A percentile compares a stretch with the other conserved stretches of the same genome.
These are phyloP conservation scores for Scylla paramamosain DNA, from an alignment of 1,140 invertebrate genomes.

Conservation along the genomic window DNA sequence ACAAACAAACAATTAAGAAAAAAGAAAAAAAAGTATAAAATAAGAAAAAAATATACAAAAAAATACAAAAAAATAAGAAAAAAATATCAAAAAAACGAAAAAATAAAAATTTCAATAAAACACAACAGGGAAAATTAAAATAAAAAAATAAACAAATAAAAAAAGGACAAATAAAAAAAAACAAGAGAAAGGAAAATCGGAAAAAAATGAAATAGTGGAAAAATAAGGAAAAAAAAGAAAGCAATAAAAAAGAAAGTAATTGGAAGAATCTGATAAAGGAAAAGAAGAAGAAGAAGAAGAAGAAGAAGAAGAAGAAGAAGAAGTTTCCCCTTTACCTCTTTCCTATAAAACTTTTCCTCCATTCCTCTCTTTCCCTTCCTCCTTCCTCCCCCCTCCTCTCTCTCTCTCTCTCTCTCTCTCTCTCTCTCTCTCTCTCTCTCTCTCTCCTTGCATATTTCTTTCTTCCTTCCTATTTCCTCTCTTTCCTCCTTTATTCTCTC, in stretches of 20 bases:
- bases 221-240: neutral
- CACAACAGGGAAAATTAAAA: too few relatives aligned
- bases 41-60: too few relatives aligned
- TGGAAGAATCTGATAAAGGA: neutral
- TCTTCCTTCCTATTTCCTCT: neutral
- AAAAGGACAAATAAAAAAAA: neutral
- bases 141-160: neutral
- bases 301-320: neutral
- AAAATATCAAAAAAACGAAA: neutral
- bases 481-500: neutral
- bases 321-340: neutral
- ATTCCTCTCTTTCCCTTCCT: neutral
- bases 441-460: neutral
- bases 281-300: neutral
- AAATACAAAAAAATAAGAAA: too few relatives aligned
- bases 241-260: neutral
- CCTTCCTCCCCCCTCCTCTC: too few relatives aligned
- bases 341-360: neutral
- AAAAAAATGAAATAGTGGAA: neutral
- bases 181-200: neutral
- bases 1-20: neutral
- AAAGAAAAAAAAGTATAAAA: neutral
- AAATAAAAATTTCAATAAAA: neutral
- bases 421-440: conserved; percentile 23
- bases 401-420: conserved; percentile 23